These are phyloP conservation scores for Aldabrachelys gigantea DNA, from an alignment of 2,113 vertebrate species.

Conservation along the genomic window DNA sequence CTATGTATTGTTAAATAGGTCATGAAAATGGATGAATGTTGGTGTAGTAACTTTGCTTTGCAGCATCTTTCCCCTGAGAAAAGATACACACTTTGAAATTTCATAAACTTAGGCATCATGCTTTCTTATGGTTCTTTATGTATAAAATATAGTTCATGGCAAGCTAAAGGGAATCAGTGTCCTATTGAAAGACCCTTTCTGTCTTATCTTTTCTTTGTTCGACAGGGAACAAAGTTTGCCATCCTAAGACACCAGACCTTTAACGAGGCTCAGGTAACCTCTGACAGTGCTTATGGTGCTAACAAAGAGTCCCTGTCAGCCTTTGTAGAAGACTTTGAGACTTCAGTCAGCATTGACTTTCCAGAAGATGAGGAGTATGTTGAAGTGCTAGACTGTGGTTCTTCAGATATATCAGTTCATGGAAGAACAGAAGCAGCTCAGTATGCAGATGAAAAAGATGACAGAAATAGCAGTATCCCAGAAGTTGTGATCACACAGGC, in stretches of 20 bases:
- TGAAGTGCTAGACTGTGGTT: slow-evolving; percentile 69
- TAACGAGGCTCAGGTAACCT: slow-evolving; percentile 43
- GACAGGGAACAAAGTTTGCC: slow-evolving; percentile 57
- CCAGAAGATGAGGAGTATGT: neutral
- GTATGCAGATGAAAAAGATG: slow-evolving; percentile 77
- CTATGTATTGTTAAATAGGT: neutral
- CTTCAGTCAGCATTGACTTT: neutral
- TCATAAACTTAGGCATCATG: neutral
- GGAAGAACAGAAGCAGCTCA: slow-evolving; percentile 59
- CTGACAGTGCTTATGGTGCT: neutral
- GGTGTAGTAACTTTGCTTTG: slow-evolving; percentile 29
- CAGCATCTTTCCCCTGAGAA: slow-evolving; percentile 25
- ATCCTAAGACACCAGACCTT: slow-evolving; percentile 24
- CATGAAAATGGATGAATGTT: slow-evolving; percentile 18
- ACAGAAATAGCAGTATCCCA: slow-evolving; percentile 49
- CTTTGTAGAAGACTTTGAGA: slow-evolving; percentile 37
- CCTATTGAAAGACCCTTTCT: slow-evolving; percentile 40
- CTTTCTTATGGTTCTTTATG: slow-evolving; percentile 1
- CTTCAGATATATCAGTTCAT: slow-evolving; percentile 53
- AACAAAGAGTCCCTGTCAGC: slow-evolving; percentile 31
- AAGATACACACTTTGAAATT: slow-evolving; percentile 31
- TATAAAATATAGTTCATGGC: slow-evolving; percentile 2
- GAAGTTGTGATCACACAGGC: slow-evolving; percentile 81
- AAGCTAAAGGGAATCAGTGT: slow-evolving; percentile 7
- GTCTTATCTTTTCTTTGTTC: slow-evolving; percentile 51